phyloP scores from a whole-genome alignment of 2,113 vertebrate genomes.

The Regulus satrapa region DNA sequence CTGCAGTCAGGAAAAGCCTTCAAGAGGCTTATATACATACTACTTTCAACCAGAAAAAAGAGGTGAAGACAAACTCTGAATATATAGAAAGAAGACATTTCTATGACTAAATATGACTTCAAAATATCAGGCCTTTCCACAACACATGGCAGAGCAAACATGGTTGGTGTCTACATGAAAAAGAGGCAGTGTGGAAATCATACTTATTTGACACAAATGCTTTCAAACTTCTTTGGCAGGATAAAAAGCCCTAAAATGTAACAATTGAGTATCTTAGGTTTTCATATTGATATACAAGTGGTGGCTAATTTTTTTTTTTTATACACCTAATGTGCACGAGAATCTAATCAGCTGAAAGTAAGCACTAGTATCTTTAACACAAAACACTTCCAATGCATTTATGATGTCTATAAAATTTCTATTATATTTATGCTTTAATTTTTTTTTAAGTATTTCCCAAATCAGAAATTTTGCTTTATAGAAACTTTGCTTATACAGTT shows the following conservation, averaged over 20 bases:
- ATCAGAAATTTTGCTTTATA: not conserved
- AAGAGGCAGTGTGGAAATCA: not conserved
- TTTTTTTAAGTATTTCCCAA: not conserved
- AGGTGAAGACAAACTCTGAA: not conserved
- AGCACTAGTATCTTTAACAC: not conserved
- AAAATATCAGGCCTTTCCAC: not conserved
- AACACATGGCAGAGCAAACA: not conserved
- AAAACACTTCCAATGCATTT: not conserved
- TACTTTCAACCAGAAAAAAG: not conserved
- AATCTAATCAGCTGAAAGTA: not conserved
- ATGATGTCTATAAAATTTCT: not conserved
- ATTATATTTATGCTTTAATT: not conserved
- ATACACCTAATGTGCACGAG: rapidly evolving
- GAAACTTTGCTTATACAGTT: not conserved
- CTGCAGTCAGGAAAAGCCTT: not conserved
- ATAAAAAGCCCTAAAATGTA: not conserved
- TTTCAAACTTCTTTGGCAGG: not conserved
- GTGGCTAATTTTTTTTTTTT: not conserved
- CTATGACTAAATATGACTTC: not conserved
- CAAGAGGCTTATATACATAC: not conserved
- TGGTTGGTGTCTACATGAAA: not conserved
- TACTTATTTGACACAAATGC: not conserved
- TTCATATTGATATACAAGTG: not conserved
- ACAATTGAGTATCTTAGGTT: not conserved
- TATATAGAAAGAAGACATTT: not conserved